Evolutionary conservation across 92 coral and sea anemone species (phyloP).

Genomic region (Chrysogorgia sp.): DNA sequence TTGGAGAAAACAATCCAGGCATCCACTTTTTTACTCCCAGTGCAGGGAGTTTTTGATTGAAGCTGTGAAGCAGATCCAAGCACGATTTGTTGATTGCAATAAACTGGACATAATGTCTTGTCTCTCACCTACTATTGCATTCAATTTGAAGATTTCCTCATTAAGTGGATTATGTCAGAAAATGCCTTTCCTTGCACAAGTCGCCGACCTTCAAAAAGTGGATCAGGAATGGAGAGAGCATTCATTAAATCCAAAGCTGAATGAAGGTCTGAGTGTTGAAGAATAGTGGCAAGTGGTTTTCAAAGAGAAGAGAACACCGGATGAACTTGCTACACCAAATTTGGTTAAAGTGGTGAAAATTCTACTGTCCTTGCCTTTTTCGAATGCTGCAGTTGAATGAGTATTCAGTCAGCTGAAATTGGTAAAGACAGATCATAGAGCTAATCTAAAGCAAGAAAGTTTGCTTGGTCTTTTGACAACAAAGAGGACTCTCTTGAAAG

Average conservation of each 20-base stretch:
- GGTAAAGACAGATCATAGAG: slow-evolving; percentile 12
- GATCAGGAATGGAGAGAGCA: slow-evolving; percentile 21
- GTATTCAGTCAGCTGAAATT: slow-evolving; percentile 17
- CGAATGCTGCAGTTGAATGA: slow-evolving; percentile 26
- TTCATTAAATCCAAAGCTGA: slow-evolving; percentile 23
- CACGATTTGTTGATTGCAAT: slow-evolving; percentile 27
- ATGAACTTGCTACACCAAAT: slow-evolving; percentile 13
- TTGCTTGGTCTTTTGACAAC: slow-evolving; percentile 12
- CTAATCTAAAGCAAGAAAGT: slow-evolving; percentile 27
- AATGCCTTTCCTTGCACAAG: slow-evolving; percentile 27
- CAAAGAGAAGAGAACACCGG: neutral
- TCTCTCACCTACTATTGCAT: slow-evolving; percentile 18
- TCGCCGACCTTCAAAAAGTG: slow-evolving; percentile 11
- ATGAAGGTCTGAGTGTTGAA: slow-evolving; percentile 1
- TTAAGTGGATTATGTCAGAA: slow-evolving; percentile 17
- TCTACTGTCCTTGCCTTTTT: slow-evolving; percentile 19
- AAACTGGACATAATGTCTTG: slow-evolving; percentile 1
- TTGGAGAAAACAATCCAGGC: slow-evolving; percentile 8
- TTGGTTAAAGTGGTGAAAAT: slow-evolving; percentile 13
- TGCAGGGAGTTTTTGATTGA: slow-evolving; percentile 22
- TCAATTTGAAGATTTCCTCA: slow-evolving; percentile 19
- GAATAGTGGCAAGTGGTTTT: slow-evolving; percentile 26
- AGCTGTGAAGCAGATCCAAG: slow-evolving; percentile 24
- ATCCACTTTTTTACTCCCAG: slow-evolving; percentile 32
- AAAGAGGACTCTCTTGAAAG: slow-evolving; percentile 8